Evolutionary conservation across 2,888 invertebrate genomes (phyloP), one percentile per base, ranked within the genome.

Genomic region (Sericinus montela): DNA sequence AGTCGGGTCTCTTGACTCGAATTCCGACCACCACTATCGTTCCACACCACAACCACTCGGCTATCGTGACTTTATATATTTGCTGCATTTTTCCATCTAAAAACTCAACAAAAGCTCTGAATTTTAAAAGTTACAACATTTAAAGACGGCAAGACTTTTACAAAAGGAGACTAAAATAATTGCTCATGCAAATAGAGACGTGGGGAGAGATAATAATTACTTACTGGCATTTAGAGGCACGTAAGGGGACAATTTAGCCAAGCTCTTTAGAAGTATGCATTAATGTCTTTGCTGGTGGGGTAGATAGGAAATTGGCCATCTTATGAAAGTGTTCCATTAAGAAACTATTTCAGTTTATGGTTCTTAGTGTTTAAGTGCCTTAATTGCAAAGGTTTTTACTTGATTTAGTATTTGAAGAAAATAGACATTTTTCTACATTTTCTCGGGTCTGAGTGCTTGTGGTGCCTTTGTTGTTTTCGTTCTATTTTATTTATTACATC

Each of bases 131-230:
- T 45, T 34, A 43, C 28, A 51, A 52, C 39, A 34, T 19, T 42
- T 34, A 39, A 48, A 45, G 36, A n/a, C 35, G 38, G 25, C 42
- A 34, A 23, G 41, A 39, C 32, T 42, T 25, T 11, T 11, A 19
- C 48, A 46, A 54, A 47, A 55, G 45, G 53, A 57, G 32, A 53
- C 45, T 58, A 39, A 58, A 60, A 56, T 57, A 58, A 58, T 57
- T 56, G 54, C 47, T 49, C 49, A 59, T 58, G 59, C 59, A 59
- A 53, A 60, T 59, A 48, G 54, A 51, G 42, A 49, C 47, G 36
- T 30, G 45, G 37, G 46, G 49, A 35, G 36, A 45, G 39, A 53
- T 50, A 46, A 46, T 43, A 46, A 36, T 39, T 46, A 44, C 42
- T 53, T 44, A 39, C 36, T 37, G 32, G 14, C 42, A 37, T 48